Evolutionary conservation across 2,113 vertebrate species (phyloP), one percentile per base, ranked within the genome.

Genomic region (Otus sunia): DNA sequence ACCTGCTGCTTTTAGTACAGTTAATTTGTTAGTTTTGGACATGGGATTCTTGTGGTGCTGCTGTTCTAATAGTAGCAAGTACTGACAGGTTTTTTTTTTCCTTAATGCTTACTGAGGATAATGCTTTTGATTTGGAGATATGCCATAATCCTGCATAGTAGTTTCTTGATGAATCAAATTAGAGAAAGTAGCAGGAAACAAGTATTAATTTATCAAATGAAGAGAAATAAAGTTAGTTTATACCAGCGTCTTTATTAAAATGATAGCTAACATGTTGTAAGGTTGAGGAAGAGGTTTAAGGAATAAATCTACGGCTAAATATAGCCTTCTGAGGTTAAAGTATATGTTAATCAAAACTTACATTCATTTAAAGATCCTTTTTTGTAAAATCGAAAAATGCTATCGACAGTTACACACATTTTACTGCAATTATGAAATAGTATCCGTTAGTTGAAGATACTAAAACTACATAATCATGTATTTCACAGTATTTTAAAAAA

Each of bases 1-100:
- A 5, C 10, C 27, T 43, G 13, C 49, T 2, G 3, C 27, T 68
- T 80, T 45, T 34, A 39, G 32, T 50, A 10, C 0, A 0, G 29
- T 45, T 72, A 41, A 43, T 62, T 39, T 53, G 4, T 77, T 79
- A 8, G 7, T 34, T 91, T 84, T 72, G 53, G 84, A 45, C 11
- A 37, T 21, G 34, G 34, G 15, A 11, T 81, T 25, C 32, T 39
- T 39, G 49, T 13, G n/a, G 2, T 92, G 49, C 43, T 80, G 18
- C 43, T 69, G 45, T 59, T 78, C 19, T 66, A 32, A 25, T 43
- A 27, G 27, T 36, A 62, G 15, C 47, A 82, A 60, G 10, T 26
- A 49, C 5, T 30, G 62, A 13, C 36, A 58, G 11, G 5, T 45
- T 85, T 87, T 90, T 47, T 81, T 25, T 71, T 37, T 47, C 32